phyloP scores from a whole-genome alignment of 2,888 invertebrate genomes.

The Onthophagus sagittarius region DNA sequence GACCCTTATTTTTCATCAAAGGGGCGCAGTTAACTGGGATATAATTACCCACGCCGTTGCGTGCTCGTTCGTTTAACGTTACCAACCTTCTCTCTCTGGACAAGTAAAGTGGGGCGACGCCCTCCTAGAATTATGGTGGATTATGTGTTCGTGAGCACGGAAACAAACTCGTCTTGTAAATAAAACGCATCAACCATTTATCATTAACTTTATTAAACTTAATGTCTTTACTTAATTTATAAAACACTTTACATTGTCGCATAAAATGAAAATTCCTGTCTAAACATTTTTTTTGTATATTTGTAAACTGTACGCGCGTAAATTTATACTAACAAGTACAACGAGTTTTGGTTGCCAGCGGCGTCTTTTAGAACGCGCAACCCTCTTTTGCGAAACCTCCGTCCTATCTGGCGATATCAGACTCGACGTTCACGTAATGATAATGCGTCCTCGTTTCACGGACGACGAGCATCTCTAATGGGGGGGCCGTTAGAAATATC shows the following conservation, averaged over 20 bases:
- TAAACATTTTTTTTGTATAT: no score
- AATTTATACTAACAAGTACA: neutral
- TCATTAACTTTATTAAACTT: neutral
- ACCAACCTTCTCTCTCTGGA: neutral
- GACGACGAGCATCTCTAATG: conserved; percentile 37
- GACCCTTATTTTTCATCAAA: conserved; percentile 7
- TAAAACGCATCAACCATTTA: neutral
- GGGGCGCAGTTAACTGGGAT: neutral
- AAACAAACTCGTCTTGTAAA: neutral
- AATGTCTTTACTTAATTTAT: neutral
- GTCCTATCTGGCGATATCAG: neutral
- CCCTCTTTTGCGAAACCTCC: neutral
- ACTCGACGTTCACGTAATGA: conserved; percentile 31
- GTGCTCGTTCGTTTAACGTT: neutral
- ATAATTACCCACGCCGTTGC: conserved; percentile 4
- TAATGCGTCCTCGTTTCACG: conserved; percentile 39
- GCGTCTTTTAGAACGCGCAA: neutral
- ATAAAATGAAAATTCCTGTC: no score
- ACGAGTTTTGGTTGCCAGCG: neutral
- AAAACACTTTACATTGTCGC: neutral
- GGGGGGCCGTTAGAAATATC: conserved; percentile 34
- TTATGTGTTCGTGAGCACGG: neutral
- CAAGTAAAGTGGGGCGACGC: neutral
- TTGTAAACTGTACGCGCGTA: neutral
- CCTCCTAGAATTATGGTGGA: neutral